These are phyloP conservation scores for Hypomecis atomaria DNA, from an alignment of 2,888 invertebrate genomes.

Conservation along the genomic window DNA sequence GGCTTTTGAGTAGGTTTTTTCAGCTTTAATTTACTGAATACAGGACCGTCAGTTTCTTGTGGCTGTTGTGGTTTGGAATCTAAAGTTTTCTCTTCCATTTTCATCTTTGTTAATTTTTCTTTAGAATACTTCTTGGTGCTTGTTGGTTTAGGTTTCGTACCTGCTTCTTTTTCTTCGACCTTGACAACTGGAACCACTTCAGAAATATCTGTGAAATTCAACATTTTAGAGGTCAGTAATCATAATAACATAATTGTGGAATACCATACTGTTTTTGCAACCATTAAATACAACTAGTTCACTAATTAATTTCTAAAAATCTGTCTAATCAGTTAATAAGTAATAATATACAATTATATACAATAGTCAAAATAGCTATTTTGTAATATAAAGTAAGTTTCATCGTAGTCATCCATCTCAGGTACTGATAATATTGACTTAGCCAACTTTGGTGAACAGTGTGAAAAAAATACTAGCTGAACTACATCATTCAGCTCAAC, in stretches of 20 bases:
- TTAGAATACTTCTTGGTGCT: conserved; percentile 44
- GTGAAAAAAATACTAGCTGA: no score
- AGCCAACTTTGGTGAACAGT: no score
- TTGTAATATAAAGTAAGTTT: no score
- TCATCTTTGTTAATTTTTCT: conserved; percentile 74
- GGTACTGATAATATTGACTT: no score
- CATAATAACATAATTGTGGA: not conserved
- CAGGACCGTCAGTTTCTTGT: conserved; percentile 83
- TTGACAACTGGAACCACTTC: conserved; percentile 6
- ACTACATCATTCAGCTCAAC: no score
- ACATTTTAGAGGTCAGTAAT: conserved; percentile 31
- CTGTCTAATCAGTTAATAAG: no score
- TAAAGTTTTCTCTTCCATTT: conserved; percentile 85
- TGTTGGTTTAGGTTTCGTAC: conserved; percentile 14
- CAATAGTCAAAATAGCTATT: no score
- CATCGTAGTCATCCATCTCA: no score
- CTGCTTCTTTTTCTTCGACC: conserved; percentile 20
- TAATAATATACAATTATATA: no score
- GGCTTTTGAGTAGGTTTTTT: conserved; percentile 84
- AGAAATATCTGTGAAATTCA: conserved; percentile 17
- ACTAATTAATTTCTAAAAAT: no score
- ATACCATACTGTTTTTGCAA: no score
- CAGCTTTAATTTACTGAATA: conserved; percentile 87
- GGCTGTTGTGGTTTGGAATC: conserved; percentile 84
- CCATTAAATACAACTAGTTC: no score